Base-by-base conservation (phyloP, 1,140 invertebrate genomes). In the Neelides sp. region DNA sequence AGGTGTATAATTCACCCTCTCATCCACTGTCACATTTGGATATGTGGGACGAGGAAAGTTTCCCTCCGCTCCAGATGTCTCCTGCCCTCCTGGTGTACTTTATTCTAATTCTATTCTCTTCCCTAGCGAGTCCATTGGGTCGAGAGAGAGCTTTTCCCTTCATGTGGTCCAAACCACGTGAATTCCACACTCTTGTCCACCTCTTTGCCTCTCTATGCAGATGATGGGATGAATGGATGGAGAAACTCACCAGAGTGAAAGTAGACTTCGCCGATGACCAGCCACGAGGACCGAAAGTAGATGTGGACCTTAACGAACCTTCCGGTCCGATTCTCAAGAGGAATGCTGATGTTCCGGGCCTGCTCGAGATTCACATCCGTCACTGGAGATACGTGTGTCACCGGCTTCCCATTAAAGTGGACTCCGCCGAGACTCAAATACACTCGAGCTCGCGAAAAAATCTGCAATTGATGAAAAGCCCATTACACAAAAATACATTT, bases 181-280 rank as follows among this genome's bases (percentile, higher is more conserved):
- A n/a, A n/a, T n/a, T n/a, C n/a, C n/a, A n/a, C n/a, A n/a, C n/a
- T n/a, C n/a, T n/a, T n/a, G n/a, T n/a, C n/a, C n/a, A n/a, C n/a
- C n/a, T n/a, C n/a, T n/a, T n/a, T n/a, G n/a, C n/a, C n/a, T n/a
- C n/a, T n/a, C n/a, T n/a, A n/a, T n/a, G n/a, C n/a, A n/a, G n/a
- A n/a, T n/a, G n/a, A n/a, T n/a, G n/a, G n/a, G n/a, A 32, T n/a
- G 7, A 32, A n/a, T 28, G 10, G 17, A 45, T 4, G 24, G 3
- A 24, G 32, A n/a, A 4, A 19, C 72, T 77, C 68, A 83, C 82
- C 78, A 59, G 81, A 83, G 63, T 82, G 78, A 62, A 85, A 85
- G 48, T 76, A 75, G 43, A 91, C 76, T 69, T 92, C 88, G 63
- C 85, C 88, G 55, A 93, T 75, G 71, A 92, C 77, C 58, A 93